Base-by-base conservation (phyloP, 2,888 invertebrate genomes). In the Eugnorisma glareosa region DNA sequence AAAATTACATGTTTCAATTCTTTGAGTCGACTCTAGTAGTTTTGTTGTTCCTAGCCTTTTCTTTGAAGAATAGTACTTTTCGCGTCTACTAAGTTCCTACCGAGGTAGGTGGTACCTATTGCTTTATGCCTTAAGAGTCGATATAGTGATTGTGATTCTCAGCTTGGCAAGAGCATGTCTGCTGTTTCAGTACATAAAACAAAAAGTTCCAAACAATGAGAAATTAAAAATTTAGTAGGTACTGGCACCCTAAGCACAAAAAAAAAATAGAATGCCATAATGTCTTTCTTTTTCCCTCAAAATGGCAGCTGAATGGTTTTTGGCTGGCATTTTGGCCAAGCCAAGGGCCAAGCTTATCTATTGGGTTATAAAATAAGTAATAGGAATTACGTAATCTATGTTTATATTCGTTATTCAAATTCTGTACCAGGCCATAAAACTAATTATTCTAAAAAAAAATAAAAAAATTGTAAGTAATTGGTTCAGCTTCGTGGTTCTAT, bases 401-500 rank as follows among this genome's bases (percentile, higher is more conserved):
- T 67, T 48, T 51, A 10, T 43, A n/a, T 70, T 70, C 35, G 59
- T 64, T 73, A 70, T 75, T 71, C 67, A 69, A 77, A 61, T 78
- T 79, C 37, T 51, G 13, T n/a, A n/a, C n/a, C n/a, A n/a, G n/a
- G n/a, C n/a, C n/a, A n/a, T n/a, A n/a, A n/a, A n/a, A n/a, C n/a
- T n/a, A n/a, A n/a, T n/a, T n/a, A n/a, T n/a, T n/a, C n/a, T n/a
- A n/a, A n/a, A n/a, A n/a, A n/a, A n/a, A n/a, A n/a, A n/a, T n/a
- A n/a, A n/a, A n/a, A n/a, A n/a, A n/a, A n/a, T n/a, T n/a, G n/a
- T n/a, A n/a, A n/a, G n/a, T 83, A 85, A 86, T 85, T 85, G 72
- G 86, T 86, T 85, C 83, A 77, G 83, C 75, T 81, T 54, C 73
- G 76, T 83, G 72, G 66, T 83, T 83, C 40, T 69, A 57, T 61